These are phyloP conservation scores for Sarcophilus harrisii DNA, from an alignment of 2,797 vertebrate genomes.

Conservation along the genomic window DNA sequence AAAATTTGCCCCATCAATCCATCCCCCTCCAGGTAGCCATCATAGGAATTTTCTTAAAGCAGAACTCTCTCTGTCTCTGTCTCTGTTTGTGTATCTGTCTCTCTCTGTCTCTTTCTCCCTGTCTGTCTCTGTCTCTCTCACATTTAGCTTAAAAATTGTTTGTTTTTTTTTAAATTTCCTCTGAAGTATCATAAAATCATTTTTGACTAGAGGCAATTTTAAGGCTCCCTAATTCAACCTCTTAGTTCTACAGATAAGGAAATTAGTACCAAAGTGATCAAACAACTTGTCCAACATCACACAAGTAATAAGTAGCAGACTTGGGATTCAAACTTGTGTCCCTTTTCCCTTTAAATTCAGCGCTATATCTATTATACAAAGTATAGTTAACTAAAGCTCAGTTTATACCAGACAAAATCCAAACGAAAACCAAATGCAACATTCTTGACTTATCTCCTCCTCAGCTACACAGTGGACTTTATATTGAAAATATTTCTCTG, in stretches of 20 bases:
- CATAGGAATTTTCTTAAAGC: neutral
- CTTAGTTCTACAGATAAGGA: neutral
- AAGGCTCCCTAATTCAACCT: neutral
- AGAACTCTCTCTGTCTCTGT: neutral
- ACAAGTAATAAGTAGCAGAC: neutral
- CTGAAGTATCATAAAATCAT: neutral
- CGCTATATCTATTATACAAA: neutral
- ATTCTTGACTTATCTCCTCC: neutral
- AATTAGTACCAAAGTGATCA: neutral
- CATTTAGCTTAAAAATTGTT: slow-evolving; percentile 25
- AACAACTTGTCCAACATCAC: neutral
- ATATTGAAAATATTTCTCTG: neutral
- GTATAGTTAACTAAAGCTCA: neutral
- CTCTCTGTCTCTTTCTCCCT: no score
- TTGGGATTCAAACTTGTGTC: neutral
- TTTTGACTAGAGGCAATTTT: neutral
- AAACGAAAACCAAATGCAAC: neutral
- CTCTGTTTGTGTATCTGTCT: no score
- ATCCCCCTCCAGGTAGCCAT: neutral
- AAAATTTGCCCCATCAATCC: neutral
- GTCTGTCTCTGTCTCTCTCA: no score
- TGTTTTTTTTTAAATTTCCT: neutral
- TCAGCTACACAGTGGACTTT: neutral
- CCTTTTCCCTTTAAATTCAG: neutral
- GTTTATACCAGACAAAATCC: neutral